These are phyloP conservation scores for Idaea biselata DNA, from an alignment of 2,888 invertebrate genomes.

Conservation along the genomic window DNA sequence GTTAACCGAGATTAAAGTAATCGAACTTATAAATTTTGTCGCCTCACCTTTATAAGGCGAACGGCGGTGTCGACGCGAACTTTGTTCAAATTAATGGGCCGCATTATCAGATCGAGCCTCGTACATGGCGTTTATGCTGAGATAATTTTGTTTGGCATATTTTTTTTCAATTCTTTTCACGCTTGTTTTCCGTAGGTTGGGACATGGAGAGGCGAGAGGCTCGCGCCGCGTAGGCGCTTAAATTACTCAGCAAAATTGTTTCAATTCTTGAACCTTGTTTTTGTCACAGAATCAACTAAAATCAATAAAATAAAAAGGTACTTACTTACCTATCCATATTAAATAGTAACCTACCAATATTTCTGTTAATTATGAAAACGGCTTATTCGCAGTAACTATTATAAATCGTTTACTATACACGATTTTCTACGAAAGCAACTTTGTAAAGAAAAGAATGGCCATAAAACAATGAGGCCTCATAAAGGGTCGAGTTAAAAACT, in stretches of 20 bases:
- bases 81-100: slow-evolving; percentile 79
- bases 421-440: slow-evolving; percentile 17
- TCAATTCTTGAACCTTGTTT: not conserved
- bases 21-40: slow-evolving; percentile 82
- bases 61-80: slow-evolving; percentile 78
- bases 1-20: slow-evolving; percentile 81
- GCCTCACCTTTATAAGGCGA: slow-evolving; percentile 78
- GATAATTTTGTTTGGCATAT: slow-evolving; percentile 74
- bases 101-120: slow-evolving; percentile 78
- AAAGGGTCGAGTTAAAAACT: slow-evolving; percentile 49
- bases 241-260: slow-evolving; percentile 20
- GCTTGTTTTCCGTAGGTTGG: slow-evolving; percentile 39
- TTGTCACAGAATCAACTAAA: not conserved
- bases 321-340: not conserved
- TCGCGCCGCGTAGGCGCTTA: slow-evolving; percentile 38
- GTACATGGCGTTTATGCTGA: slow-evolving; percentile 80
- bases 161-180: slow-evolving; percentile 60
- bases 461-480: slow-evolving; percentile 64
- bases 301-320: not conserved
- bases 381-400: slow-evolving; percentile 1
- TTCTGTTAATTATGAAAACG: not conserved
- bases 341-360: not conserved
- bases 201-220: slow-evolving; percentile 28
- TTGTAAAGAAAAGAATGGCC: slow-evolving; percentile 31
- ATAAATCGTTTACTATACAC: not conserved